Conservation (phyloP, 2,888 invertebrate species). For the Drosophila nr. perissopoda region DNA sequence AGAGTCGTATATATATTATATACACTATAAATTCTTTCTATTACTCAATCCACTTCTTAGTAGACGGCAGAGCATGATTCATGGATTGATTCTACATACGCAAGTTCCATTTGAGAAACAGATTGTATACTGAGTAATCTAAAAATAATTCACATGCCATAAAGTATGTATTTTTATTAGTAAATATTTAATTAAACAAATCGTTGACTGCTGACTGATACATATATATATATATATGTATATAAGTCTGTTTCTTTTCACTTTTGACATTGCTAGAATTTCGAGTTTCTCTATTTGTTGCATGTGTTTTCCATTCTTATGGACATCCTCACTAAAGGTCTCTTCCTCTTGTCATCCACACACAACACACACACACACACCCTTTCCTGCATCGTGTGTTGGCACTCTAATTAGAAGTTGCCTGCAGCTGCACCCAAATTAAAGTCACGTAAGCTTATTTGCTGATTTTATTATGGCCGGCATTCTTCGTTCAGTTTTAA, state of each 20-base stretch:
- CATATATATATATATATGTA: conserved; percentile 3
- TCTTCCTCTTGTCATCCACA: conserved; percentile 38
- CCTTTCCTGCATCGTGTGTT: conserved; percentile 54
- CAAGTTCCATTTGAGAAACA: conserved; percentile 25
- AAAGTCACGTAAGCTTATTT: conserved; percentile 75
- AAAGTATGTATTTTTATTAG: background rate
- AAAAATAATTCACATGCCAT: background rate
- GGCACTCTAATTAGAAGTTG: conserved; percentile 69
- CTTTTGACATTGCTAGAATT: background rate
- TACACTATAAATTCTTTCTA: background rate
- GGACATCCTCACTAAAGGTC: conserved; percentile 21
- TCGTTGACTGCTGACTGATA: background rate
- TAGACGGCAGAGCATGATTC: conserved; percentile 35
- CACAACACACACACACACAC: conserved; percentile 11
- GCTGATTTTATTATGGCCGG: conserved; percentile 66
- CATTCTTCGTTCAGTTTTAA: conserved; percentile 51
- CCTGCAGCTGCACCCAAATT: conserved; percentile 71
- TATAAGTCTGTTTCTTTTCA: background rate
- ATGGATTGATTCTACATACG: conserved; percentile 13
- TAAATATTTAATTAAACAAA: background rate
- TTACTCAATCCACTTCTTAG: background rate
- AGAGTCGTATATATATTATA: background rate
- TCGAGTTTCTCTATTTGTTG: conserved; percentile 10
- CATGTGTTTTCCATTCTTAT: conserved; percentile 14
- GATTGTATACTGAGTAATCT: conserved; percentile 23